Conservation (phyloP, 2,113 vertebrate genomes). For the Carettochelys insculpta region DNA sequence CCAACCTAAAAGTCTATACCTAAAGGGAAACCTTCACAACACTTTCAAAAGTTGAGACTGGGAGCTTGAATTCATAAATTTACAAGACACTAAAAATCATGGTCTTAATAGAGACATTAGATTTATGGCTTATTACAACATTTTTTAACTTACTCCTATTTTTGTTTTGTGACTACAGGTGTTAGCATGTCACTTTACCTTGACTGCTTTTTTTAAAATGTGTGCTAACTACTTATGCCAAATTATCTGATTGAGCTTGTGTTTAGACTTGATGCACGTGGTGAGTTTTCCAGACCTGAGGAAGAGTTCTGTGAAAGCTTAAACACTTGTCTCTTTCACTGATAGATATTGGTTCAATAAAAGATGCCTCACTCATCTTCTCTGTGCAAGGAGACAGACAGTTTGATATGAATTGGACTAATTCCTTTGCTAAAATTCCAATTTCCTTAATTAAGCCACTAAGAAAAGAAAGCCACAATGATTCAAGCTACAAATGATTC, state of each 20-base stretch:
- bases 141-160: background rate
- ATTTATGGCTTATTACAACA: background rate
- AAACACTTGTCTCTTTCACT: background rate
- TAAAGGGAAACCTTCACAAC: background rate
- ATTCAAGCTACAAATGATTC: background rate
- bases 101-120: background rate
- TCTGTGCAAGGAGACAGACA: background rate
- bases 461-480: background rate
- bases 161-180: background rate
- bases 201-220: background rate
- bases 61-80: background rate
- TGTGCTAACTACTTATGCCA: background rate
- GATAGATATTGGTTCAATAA: background rate
- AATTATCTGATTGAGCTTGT: background rate
- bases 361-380: background rate
- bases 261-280: background rate
- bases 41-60: background rate
- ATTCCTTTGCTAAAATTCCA: background rate
- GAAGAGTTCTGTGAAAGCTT: background rate
- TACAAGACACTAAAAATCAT: background rate
- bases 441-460: background rate
- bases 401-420: background rate
- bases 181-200: background rate
- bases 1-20: too few species aligned
- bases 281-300: background rate